Evolutionary conservation across 2,113 vertebrate genomes (phyloP).

Genomic region (Machaerirhynchus nigripectus): DNA sequence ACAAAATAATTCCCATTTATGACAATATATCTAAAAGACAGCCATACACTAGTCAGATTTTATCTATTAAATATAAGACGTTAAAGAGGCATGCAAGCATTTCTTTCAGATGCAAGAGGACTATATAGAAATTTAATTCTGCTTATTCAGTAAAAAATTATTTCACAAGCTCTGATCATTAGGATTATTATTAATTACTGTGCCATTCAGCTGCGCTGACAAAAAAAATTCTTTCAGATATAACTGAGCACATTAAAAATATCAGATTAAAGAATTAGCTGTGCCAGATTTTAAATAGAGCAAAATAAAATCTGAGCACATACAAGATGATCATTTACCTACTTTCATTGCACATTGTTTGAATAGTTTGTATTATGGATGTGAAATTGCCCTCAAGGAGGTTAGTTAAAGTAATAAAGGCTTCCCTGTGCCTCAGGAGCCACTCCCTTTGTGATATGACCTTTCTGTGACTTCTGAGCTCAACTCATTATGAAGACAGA

Average conservation of each 20-base stretch:
- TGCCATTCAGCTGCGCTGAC: background rate
- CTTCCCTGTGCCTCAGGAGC: slow-evolving; percentile 33
- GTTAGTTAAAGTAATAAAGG: slow-evolving; percentile 62
- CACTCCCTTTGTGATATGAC: slow-evolving; percentile 52
- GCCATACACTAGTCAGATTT: background rate
- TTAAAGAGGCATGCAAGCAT: background rate
- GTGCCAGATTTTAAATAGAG: background rate
- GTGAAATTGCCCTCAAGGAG: slow-evolving; percentile 45
- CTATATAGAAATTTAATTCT: background rate
- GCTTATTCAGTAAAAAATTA: slow-evolving; percentile 26
- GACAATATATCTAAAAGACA: background rate
- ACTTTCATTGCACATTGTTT: background rate
- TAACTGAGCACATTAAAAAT: background rate
- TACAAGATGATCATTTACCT: slow-evolving; percentile 20
- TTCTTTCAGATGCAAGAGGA: background rate
- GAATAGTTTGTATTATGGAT: slow-evolving; percentile 35
- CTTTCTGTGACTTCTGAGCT: slow-evolving; percentile 52
- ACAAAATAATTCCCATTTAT: background rate
- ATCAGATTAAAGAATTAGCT: slow-evolving; percentile 16
- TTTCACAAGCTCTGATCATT: background rate
- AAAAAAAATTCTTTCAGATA: background rate
- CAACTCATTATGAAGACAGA: slow-evolving; percentile 27
- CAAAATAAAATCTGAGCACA: slow-evolving; percentile 28
- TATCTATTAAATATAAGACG: background rate
- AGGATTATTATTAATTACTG: slow-evolving; percentile 8